A percentile compares a stretch with the other conserved stretches of the same genome.
phyloP scores from a whole-genome alignment of 2,797 vertebrate species.

The Coranthus polyacanthus region DNA sequence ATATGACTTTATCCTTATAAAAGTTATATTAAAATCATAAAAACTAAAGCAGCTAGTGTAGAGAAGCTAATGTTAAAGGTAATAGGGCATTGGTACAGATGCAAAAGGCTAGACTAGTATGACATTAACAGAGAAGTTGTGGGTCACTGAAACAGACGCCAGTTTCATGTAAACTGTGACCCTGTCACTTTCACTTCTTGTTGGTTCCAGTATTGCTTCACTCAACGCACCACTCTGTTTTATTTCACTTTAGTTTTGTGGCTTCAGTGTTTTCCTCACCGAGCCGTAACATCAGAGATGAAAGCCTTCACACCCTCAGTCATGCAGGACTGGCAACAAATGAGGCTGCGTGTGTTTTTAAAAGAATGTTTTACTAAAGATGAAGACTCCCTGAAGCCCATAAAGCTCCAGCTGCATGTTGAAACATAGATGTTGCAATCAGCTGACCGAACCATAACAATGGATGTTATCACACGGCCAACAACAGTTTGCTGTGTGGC shows the following conservation, averaged over 20 bases:
- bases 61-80: not conserved
- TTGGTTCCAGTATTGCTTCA: constrained; percentile 54
- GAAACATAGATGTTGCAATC: constrained; percentile 29
- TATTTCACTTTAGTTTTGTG: constrained; percentile 37
- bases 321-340: constrained; percentile 42
- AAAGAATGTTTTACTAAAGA: constrained; percentile 36
- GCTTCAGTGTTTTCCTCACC: constrained; percentile 29
- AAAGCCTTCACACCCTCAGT: constrained; percentile 35
- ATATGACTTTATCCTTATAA: no score
- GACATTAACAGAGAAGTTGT: constrained; percentile 12
- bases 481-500: constrained; percentile 38
- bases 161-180: constrained; percentile 40
- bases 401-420: constrained; percentile 1
- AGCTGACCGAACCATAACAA: constrained; percentile 46
- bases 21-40: not conserved
- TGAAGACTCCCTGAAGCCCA: constrained; percentile 30
- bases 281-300: constrained; percentile 22
- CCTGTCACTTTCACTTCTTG: constrained; percentile 68
- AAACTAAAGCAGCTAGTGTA: not conserved
- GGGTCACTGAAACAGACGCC: constrained; percentile 5
- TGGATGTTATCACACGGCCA: constrained; percentile 38
- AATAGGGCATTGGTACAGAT: not conserved
- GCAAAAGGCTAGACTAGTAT: not conserved
- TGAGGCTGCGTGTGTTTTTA: constrained; percentile 48
- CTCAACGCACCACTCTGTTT: constrained; percentile 44